Evolutionary conservation across 2,797 vertebrate species (phyloP).

Genomic region (Pangasius krempfi): DNA sequence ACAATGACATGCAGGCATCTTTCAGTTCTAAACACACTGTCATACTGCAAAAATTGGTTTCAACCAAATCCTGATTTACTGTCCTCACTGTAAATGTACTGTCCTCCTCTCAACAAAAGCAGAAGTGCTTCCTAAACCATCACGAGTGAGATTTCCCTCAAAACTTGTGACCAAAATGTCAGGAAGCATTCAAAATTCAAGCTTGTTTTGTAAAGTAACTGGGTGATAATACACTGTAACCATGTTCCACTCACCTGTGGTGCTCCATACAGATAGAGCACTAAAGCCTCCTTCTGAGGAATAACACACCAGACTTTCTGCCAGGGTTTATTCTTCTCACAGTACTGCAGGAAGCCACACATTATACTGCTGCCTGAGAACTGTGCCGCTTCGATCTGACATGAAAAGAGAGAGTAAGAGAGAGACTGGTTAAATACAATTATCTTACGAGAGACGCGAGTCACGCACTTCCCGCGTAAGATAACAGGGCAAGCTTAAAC

Average conservation of each 20-base stretch:
- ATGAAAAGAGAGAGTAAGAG: background rate
- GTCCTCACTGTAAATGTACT: background rate
- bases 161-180: slow-evolving; percentile 4
- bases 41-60: background rate
- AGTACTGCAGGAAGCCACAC: slow-evolving; percentile 94
- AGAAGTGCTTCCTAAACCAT: slow-evolving; percentile 22
- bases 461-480: background rate
- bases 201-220: background rate
- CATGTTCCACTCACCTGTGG: slow-evolving; percentile 83
- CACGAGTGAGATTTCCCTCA: background rate
- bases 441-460: background rate
- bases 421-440: background rate
- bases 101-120: background rate
- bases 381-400: slow-evolving; percentile 93
- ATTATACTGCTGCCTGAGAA: slow-evolving; percentile 93
- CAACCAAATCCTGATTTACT: background rate
- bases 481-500: slow-evolving; percentile 2
- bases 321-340: slow-evolving; percentile 93
- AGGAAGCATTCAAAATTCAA: background rate
- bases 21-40: background rate
- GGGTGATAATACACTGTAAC: too few species aligned
- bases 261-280: slow-evolving; percentile 95
- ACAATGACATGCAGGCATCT: too few species aligned
- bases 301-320: slow-evolving; percentile 98
- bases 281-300: slow-evolving; percentile 91